These are phyloP conservation scores for Macrophya alboannulata DNA, from an alignment of 2,888 invertebrate species.

Conservation along the genomic window DNA sequence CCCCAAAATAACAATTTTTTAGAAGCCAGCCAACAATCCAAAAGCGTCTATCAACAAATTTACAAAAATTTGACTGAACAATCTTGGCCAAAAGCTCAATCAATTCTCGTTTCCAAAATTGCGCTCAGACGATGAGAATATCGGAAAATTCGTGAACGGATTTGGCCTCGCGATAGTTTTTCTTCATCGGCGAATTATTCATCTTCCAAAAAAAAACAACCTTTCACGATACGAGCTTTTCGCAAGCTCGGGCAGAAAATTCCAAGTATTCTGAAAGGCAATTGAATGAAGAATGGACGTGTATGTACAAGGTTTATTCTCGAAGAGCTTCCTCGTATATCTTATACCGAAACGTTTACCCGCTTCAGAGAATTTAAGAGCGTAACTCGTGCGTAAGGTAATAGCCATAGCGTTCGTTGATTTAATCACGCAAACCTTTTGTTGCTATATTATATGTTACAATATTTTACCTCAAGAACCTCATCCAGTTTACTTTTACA, in stretches of 20 bases:
- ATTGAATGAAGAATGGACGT: not conserved
- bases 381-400: slow-evolving; percentile 11
- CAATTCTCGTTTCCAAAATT: no score
- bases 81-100: no score
- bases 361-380: slow-evolving; percentile 7
- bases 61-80: no score
- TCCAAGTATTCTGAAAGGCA: not conserved
- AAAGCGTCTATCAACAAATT: no score
- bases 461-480: slow-evolving; percentile 1
- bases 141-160: not conserved
- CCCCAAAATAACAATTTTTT: not conserved
- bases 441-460: not conserved
- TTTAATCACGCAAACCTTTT: slow-evolving; percentile 24
- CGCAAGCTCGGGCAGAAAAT: not conserved
- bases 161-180: not conserved
- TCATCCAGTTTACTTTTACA: not conserved
- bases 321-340: not conserved
- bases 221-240: not conserved
- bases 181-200: not conserved
- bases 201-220: not conserved
- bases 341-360: not conserved
- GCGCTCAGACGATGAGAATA: not conserved
- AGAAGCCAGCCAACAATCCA: not conserved
- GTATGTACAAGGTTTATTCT: not conserved
- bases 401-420: slow-evolving; percentile 34